A percentile compares a stretch with the other conserved stretches of the same genome.
Conservation (phyloP, 2,888 invertebrate species). For the Himalopsyche japonica region DNA sequence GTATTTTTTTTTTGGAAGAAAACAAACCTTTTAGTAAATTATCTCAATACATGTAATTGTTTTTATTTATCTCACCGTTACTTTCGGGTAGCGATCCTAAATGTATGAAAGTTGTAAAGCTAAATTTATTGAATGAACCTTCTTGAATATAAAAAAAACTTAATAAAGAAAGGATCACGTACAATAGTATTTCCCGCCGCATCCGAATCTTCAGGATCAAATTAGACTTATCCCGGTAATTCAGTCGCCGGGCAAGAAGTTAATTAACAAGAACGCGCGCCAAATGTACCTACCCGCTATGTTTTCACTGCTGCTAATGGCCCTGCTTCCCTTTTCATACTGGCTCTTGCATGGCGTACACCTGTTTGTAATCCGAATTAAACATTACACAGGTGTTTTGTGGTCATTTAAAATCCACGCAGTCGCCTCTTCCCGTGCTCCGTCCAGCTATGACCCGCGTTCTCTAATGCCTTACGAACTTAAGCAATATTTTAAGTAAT, state of each 20-base stretch:
- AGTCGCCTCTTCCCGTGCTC: background rate
- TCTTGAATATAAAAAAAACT: no score
- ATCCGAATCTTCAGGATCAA: background rate
- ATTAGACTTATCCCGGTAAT: conserved; percentile 18
- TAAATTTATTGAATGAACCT: no score
- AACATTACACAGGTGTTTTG: conserved; percentile 33
- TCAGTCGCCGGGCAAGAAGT: conserved; percentile 34
- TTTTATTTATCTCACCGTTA: no score
- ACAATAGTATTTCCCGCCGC: background rate
- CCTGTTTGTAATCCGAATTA: conserved; percentile 27
- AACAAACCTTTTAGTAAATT: no score
- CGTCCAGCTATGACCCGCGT: background rate
- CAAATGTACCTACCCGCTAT: background rate
- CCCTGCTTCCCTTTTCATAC: background rate
- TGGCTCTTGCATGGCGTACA: background rate
- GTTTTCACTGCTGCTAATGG: conserved; percentile 2
- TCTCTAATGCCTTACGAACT: background rate
- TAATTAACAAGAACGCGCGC: conserved; percentile 36
- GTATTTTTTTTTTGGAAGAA: no score
- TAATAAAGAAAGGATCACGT: no score
- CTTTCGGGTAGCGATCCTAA: no score
- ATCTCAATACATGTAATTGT: no score
- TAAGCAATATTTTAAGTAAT: background rate
- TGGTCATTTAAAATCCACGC: conserved; percentile 29
- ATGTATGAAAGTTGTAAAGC: no score